Evolutionary conservation across 2,888 invertebrate species (phyloP), one percentile per base, ranked within the genome.

Genomic region (Tenthredo distinguenda): DNA sequence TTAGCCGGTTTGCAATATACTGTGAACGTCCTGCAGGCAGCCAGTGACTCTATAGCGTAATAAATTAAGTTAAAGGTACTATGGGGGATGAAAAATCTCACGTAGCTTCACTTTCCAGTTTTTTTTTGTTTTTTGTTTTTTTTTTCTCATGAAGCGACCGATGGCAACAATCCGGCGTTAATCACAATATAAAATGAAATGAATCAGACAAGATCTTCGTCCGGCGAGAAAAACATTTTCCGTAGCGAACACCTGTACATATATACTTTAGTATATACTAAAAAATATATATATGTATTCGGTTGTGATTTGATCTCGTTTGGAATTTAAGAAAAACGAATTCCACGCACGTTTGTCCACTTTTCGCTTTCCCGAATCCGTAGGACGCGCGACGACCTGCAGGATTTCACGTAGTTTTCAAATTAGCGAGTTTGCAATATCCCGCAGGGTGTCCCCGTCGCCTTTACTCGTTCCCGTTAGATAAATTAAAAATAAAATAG

Each of bases 361-460:
- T 26, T 62, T 68, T 18, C 31, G 0, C 68, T 68, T 34, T 68
- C 34, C 15, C 3, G 68, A 15, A 68, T 26, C 26, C 26, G 62
- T 55, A 21, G 0, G 9, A 62, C 62, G 62, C 62, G 21, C 9
- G 21, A 62, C 62, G 62, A 62, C n/a, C 71, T n/a, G 71, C 71
- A n/a, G 37, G 71, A 31, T 71, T 71, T 71, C 7, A 37, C 71
- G 37, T 71, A 71, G 37, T 71, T 71, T 71, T 71, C 37, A 71
- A 71, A 71, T 37, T 71, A 71, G 71, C 71, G 37, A 21, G 15
- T 71, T 37, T 37, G 71, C 71, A 71, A 37, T 37, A 71, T 71
- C 18, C 62, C 62, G 26, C 26, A 62, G 62, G 26, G 62, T 26
- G 10, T 62, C 62, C 62, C 26, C 26, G 62, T 62, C 21, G 62